Base-by-base conservation (phyloP, 2,888 invertebrate genomes). In the Spatulosminthurus flaviceps region DNA sequence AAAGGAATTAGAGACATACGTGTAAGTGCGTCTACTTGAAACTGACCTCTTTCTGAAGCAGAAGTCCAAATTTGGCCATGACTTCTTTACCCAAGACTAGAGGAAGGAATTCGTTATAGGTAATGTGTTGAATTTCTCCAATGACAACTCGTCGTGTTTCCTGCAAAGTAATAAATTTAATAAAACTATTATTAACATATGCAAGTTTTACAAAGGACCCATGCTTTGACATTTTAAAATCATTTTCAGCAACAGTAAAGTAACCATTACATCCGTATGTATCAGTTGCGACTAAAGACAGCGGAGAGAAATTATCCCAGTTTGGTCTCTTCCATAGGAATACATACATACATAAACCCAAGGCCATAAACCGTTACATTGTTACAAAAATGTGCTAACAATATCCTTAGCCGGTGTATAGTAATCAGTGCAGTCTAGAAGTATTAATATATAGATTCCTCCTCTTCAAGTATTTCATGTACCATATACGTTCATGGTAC, bases 81-180 rank as follows among this genome's bases (percentile, higher is more conserved):
- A 95, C 93, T 86, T 95, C 95, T 87, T 95, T 95, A 41, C 96
- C 96, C 28, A 96, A 90, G 13, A 96, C 88, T 85, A 96, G 94
- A 16, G 96, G 95, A 84, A 96, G 88, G 88, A 95, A 96, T 88
- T 96, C 96, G 86, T 95, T 95, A 88, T 92, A 96, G 0, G 95
- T 95, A 80, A 96, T 92, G 86, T 96, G 95, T 87, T 96, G 95
- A 79, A 96, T 93, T 87, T 93, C 92, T 2, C 94, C 95, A 78
- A 95, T 93, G 84, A 92, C 93, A 86, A 96, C 94, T 76, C 95
- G 90, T 82, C 95, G 90, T 0, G 95, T 89, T 89, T 95, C 95
- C 89, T 90, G 86, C 75, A 87, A n/a, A 87, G 51, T 7, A 64
- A 64, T 24, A 24, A 11, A 64, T 41, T 42, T 21, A 28, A 66